Evolutionary conservation across 2,888 invertebrate genomes (phyloP).

Genomic region (Ochlodes sylvanus): DNA sequence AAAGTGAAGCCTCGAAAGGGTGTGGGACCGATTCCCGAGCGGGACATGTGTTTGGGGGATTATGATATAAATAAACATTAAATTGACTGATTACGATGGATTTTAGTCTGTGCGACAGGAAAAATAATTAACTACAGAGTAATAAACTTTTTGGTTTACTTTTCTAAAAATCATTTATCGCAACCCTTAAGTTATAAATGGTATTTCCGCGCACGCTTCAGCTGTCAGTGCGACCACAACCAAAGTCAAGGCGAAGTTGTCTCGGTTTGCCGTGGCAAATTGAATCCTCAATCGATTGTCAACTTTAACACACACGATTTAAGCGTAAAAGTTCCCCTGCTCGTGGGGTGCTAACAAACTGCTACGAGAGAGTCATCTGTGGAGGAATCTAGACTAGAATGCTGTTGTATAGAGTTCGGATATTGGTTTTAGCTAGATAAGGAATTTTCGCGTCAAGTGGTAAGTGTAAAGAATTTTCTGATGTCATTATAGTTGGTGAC

Average conservation of each 20-base stretch:
- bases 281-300: slow-evolving; percentile 35
- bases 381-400: slow-evolving; percentile 22
- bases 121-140: too few species aligned
- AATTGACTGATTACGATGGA: too few species aligned
- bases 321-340: slow-evolving; percentile 11
- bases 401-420: slow-evolving; percentile 7
- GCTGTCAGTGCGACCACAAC: slow-evolving; percentile 12
- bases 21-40: too few species aligned
- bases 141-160: too few species aligned
- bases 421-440: slow-evolving; percentile 24
- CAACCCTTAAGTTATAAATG: too few species aligned
- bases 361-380: slow-evolving; percentile 16
- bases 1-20: too few species aligned
- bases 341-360: slow-evolving; percentile 2
- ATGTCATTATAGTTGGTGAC: too few species aligned
- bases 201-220: not conserved
- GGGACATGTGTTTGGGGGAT: too few species aligned
- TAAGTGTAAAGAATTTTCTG: too few species aligned
- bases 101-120: too few species aligned
- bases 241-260: not conserved
- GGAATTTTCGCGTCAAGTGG: not conserved
- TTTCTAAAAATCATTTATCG: too few species aligned
- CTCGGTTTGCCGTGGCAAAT: slow-evolving; percentile 36
- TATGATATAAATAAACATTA: too few species aligned
- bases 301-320: slow-evolving; percentile 31